Evolutionary conservation across 2,113 vertebrate species (phyloP).

Genomic region (Bostrychus sinensis): DNA sequence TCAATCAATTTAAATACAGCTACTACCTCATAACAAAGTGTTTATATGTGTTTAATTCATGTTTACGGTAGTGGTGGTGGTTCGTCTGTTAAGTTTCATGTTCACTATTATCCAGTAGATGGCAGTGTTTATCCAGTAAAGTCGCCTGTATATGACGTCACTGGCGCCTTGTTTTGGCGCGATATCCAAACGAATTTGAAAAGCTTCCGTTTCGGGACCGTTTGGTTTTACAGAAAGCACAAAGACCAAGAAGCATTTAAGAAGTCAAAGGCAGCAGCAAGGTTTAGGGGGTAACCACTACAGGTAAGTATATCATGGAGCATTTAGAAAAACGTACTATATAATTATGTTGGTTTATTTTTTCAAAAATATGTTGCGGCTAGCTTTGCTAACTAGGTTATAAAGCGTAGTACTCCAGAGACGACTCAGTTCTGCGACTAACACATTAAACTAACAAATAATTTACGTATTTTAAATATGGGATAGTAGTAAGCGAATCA

Average conservation of each 20-base stretch:
- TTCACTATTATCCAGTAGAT: neutral
- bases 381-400: neutral
- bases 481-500: too few species aligned
- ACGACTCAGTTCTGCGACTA: too few species aligned
- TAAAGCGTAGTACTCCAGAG: neutral
- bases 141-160: constrained; percentile 46
- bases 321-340: neutral
- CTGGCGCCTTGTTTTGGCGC: constrained; percentile 57
- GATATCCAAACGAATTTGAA: constrained; percentile 62
- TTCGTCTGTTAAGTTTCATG: neutral
- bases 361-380: neutral
- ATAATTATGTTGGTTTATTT: neutral
- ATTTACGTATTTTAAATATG: too few species aligned
- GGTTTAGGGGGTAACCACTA: neutral
- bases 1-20: constrained; percentile 81
- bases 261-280: neutral
- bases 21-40: constrained; percentile 73
- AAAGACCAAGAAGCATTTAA: neutral
- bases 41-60: constrained; percentile 4
- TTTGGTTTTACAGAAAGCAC: neutral
- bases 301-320: neutral
- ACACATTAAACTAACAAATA: too few species aligned
- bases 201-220: constrained; percentile 28
- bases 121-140: neutral
- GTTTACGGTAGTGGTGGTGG: neutral